phyloP scores from a whole-genome alignment of 2,797 vertebrate species.

The Rallus crepitans region DNA sequence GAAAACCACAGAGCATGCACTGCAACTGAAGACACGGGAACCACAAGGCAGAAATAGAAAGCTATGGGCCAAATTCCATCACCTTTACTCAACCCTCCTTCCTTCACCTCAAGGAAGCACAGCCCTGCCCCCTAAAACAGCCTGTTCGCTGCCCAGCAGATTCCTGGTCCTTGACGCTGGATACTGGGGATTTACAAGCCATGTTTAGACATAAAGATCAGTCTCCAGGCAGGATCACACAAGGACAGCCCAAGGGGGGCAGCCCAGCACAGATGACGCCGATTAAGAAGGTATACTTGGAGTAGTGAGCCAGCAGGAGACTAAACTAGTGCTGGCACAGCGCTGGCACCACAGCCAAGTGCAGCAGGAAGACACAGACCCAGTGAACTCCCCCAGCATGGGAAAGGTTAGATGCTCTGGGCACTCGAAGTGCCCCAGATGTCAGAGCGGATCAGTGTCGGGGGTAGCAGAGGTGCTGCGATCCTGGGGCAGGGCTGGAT shows the following conservation, averaged over 20 bases:
- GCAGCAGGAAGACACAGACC: not conserved
- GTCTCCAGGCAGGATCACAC: not conserved
- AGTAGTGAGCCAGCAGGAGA: not conserved
- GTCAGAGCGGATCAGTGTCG: not conserved
- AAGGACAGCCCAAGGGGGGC: not conserved
- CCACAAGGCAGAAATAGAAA: not conserved
- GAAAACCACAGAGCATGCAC: not conserved
- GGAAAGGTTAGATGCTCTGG: not conserved
- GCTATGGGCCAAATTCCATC: not conserved
- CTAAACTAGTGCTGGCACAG: not conserved
- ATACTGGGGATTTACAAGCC: not conserved
- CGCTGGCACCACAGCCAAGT: not conserved
- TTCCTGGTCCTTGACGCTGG: not conserved
- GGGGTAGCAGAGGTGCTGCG: not conserved
- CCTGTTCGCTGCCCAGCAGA: not conserved
- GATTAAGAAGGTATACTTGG: not conserved
- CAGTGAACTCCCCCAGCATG: not conserved
- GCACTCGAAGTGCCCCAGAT: not conserved
- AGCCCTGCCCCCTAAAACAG: not conserved
- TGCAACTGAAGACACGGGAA: not conserved
- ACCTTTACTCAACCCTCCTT: not conserved
- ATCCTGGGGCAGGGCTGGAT: not conserved
- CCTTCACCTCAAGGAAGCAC: not conserved
- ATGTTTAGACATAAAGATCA: not conserved
- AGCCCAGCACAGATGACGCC: not conserved